These are phyloP conservation scores for Eulemur rufifrons DNA, from an alignment of 2,113 vertebrate species.

Conservation along the genomic window DNA sequence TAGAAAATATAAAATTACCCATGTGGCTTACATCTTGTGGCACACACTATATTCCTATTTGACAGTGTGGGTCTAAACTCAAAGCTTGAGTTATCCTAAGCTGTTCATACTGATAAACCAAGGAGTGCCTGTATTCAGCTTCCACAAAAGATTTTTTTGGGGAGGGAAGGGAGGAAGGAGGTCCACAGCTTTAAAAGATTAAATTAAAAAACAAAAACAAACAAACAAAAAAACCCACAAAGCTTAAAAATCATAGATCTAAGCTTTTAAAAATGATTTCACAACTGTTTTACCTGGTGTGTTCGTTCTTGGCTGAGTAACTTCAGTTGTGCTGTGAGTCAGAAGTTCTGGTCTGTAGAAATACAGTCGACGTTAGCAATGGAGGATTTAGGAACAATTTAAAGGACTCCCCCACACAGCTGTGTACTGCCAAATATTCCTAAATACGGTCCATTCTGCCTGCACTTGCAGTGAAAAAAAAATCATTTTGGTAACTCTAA, in stretches of 20 bases:
- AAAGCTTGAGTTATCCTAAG: neutral
- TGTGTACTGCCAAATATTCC: neutral
- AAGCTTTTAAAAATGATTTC: neutral
- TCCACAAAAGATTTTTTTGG: neutral
- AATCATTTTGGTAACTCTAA: neutral
- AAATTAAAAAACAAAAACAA: no score
- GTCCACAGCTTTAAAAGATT: neutral
- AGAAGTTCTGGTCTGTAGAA: conserved; percentile 86
- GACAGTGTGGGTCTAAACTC: neutral
- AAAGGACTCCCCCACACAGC: neutral
- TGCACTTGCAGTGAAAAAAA: neutral
- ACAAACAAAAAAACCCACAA: neutral
- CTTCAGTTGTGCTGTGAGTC: conserved; percentile 65
- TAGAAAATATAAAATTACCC: neutral
- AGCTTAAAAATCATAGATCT: neutral
- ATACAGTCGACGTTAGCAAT: fast-evolving
- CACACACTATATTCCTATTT: fast-evolving
- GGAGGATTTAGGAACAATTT: neutral
- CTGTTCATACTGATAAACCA: neutral
- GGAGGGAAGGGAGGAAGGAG: neutral
- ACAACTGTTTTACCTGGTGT: conserved; percentile 74
- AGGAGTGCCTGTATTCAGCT: neutral
- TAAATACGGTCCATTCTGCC: neutral
- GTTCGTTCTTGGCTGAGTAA: conserved; percentile 62
- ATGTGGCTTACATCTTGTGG: neutral